Percentiles rank a stretch among this genome's conserved stretches.
Evolutionary conservation across 2,797 vertebrate genomes (phyloP).

Genomic region (Pelobates cultripes): DNA sequence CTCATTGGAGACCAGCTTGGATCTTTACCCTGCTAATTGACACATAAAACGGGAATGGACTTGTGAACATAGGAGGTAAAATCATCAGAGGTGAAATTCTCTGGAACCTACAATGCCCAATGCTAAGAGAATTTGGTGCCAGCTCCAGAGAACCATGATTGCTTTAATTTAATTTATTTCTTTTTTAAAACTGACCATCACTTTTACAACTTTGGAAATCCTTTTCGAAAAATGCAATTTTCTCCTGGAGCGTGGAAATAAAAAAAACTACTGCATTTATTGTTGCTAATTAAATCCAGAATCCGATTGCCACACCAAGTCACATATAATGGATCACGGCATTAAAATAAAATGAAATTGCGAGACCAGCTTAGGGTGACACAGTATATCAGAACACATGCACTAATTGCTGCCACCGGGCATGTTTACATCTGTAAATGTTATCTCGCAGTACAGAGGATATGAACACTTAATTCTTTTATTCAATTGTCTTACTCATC

Average conservation of each 20-base stretch:
- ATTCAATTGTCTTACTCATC: constrained; percentile 12
- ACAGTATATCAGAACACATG: constrained; percentile 13
- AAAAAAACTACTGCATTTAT: background rate
- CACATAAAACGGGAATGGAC: constrained; percentile 42
- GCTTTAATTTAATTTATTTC: background rate
- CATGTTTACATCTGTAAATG: constrained; percentile 27
- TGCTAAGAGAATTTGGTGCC: background rate
- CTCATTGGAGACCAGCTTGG: constrained; percentile 9
- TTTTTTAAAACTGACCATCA: background rate
- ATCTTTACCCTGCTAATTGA: constrained; percentile 35
- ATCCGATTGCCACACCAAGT: background rate
- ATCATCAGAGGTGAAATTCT: background rate
- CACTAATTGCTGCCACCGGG: constrained; percentile 41
- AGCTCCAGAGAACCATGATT: background rate
- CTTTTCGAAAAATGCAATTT: constrained; percentile 4
- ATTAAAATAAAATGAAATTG: constrained; percentile 14
- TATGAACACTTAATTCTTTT: constrained; percentile 9
- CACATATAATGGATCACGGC: constrained; percentile 9
- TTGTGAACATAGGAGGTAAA: constrained; percentile 18
- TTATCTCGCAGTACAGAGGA: background rate
- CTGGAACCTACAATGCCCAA: background rate
- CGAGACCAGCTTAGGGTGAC: background rate
- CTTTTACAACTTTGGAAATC: background rate
- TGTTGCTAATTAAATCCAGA: constrained; percentile 12
- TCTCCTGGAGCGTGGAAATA: background rate